Base-by-base conservation (phyloP, 2,113 vertebrate species). In the Lophius piscatorius region DNA sequence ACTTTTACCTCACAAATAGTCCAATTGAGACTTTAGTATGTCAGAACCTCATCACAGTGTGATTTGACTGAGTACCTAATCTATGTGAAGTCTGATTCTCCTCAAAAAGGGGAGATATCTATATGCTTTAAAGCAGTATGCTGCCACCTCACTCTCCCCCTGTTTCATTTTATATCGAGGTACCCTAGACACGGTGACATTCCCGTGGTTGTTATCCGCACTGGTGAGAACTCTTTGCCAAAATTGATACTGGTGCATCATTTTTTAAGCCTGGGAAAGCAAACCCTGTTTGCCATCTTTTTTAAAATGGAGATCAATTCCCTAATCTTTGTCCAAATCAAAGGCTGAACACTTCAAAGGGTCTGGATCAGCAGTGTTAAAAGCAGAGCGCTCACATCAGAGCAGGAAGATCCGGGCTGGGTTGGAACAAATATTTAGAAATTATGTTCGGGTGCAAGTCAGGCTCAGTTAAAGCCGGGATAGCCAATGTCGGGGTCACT, bases 261-360 rank as follows among this genome's bases (percentile, higher is more conserved):
- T 58, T 80, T 31, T 41, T 65, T 31, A 34, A 33, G 54, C 34
- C 29, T 22, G 61, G 33, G 36, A 83, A 75, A 82, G 66, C 63
- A 73, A 60, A 10, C 44, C 14, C 46, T 36, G 63, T 41, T 67
- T 60, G 63, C 66, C 63, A 56, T 35, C 49, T 46, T 41, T 42
- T 51, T 68, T 33, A 26, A 64, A 59, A 56, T 26, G 20, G 50
- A 41, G 60, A 68, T 78, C 65, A 74, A 69, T 60, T 54, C 74
- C 40, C 57, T 63, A 70, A 78, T 81, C 65, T 81, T 70, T 44
- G 70, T 73, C 61, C 63, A 79, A 80, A 84, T 83, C 72, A 84
- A 81, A 84, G 65, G 23, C 29, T 49, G 41, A n/a, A n/a, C n/a
- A n/a, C 74, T 78, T 83, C 72, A 82, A 70, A 81, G 70, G 70